These are phyloP conservation scores for Aplocera efformata DNA, from an alignment of 2,888 invertebrate species.

Conservation along the genomic window DNA sequence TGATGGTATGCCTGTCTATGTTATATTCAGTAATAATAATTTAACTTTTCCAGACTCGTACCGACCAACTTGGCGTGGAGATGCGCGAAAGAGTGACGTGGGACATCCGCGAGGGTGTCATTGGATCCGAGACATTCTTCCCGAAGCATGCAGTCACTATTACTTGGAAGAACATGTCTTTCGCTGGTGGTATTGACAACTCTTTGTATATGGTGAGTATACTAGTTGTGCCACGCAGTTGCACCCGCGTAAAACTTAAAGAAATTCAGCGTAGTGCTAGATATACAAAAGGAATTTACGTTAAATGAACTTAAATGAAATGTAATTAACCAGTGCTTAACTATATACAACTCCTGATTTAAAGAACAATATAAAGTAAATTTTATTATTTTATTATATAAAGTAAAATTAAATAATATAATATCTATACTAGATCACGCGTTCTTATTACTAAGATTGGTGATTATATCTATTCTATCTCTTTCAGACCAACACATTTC, in stretches of 20 bases:
- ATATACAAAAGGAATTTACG: too few species aligned
- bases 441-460: conserved; percentile 4
- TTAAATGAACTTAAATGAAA: too few species aligned
- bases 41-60: conserved; percentile 73
- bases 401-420: too few species aligned
- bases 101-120: conserved; percentile 94
- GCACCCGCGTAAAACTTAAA: too few species aligned
- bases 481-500: conserved; percentile 95
- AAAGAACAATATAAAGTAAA: too few species aligned
- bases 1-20: too few species aligned
- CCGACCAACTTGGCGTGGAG: conserved; percentile 91
- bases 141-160: conserved; percentile 94
- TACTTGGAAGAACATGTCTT: conserved; percentile 98
- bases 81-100: conserved; percentile 91
- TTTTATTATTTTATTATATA: too few species aligned
- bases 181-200: conserved; percentile 92
- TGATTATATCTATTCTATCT: conserved; percentile 2
- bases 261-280: too few species aligned
- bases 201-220: conserved; percentile 84
- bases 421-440: too few species aligned
- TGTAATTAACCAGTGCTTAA: too few species aligned
- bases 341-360: too few species aligned
- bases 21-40: not conserved
- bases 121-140: conserved; percentile 93
- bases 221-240: too few species aligned